phyloP scores from a whole-genome alignment of 1,140 invertebrate genomes.

The Portunus trituberculatus region DNA sequence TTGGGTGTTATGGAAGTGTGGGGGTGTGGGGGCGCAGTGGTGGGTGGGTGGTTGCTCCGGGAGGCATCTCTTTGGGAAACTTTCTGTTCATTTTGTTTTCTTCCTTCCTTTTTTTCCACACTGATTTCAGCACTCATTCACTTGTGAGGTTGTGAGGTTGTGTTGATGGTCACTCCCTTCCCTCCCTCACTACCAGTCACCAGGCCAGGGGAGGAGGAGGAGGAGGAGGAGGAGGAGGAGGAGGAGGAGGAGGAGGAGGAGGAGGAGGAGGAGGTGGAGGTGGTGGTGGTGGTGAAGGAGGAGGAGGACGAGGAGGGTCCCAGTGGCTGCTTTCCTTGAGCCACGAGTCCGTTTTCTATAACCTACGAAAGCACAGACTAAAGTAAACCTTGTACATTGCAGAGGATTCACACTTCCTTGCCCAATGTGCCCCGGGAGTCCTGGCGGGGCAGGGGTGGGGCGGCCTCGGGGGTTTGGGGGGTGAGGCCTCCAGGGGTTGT shows the following conservation, averaged over 20 bases:
- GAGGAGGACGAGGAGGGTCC: neutral
- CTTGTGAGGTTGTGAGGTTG: neutral
- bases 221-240: no score
- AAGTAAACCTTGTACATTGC: constrained; percentile 65
- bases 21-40: neutral
- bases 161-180: no score
- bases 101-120: neutral
- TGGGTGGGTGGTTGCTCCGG: neutral
- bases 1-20: neutral
- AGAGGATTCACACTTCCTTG: constrained; percentile 56
- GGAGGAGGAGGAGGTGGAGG: no score
- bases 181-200: no score
- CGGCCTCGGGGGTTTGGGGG: neutral
- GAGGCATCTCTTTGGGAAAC: neutral
- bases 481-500: constrained; percentile 15
- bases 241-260: no score
- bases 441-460: constrained; percentile 7
- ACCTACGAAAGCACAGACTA: constrained; percentile 60
- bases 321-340: neutral
- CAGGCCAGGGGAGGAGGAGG: no score
- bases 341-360: constrained; percentile 16
- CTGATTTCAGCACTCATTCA: neutral
- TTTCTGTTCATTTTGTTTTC: neutral
- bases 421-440: constrained; percentile 37
- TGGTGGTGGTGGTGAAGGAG: no score